These are phyloP conservation scores for Rhinolophus sinicus DNA, from an alignment of 2,113 vertebrate species.

Conservation along the genomic window DNA sequence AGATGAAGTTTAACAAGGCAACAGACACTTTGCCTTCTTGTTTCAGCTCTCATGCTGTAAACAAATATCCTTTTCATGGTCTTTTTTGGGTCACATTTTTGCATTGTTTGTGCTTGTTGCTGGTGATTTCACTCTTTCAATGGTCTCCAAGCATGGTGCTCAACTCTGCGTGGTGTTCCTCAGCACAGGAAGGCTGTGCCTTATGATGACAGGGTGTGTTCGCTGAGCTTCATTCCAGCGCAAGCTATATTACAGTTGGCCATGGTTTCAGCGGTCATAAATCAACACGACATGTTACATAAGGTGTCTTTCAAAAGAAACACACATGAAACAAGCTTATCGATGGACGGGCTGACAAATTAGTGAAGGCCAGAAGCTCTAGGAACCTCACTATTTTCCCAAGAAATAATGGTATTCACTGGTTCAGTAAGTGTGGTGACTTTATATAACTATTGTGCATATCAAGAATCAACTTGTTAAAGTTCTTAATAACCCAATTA, in stretches of 20 bases:
- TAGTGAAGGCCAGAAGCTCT: neutral
- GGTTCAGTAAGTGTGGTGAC: neutral
- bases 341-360: neutral
- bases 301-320: neutral
- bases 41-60: neutral
- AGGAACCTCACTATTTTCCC: neutral
- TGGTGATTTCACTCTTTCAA: neutral
- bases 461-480: neutral
- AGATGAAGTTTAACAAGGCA: neutral
- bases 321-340: neutral
- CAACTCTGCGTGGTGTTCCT: neutral
- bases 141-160: neutral
- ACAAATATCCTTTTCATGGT: neutral
- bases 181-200: neutral
- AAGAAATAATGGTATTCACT: neutral
- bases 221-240: neutral
- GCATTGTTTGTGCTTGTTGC: neutral
- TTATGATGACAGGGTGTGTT: neutral
- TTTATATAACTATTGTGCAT: neutral
- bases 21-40: neutral
- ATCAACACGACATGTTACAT: neutral
- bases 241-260: neutral
- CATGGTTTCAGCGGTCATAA: neutral
- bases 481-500: neutral
- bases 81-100: neutral